A percentile compares a stretch with the other conserved stretches of the same genome.
phyloP scores from a whole-genome alignment of 2,113 vertebrate species.

The Microcebus lehilahytsara region DNA sequence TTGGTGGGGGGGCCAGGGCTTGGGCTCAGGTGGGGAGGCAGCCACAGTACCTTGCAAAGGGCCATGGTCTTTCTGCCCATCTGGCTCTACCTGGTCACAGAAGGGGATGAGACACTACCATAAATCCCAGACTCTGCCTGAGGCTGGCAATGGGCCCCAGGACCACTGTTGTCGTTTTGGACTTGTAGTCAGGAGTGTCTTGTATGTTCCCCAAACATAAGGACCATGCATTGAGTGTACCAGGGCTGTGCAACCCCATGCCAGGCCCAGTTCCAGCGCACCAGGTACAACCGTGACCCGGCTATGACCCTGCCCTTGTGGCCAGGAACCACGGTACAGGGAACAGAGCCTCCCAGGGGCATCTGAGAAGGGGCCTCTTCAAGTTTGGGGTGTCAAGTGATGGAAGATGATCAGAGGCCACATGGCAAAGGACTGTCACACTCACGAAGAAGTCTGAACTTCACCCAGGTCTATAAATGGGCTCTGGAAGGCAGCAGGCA shows the following conservation, averaged over 20 bases:
- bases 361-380: background rate
- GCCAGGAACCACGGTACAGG: rapidly evolving
- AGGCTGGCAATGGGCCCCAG: background rate
- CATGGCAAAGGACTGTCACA: too few species aligned
- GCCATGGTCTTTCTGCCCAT: background rate
- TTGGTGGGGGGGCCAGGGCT: background rate
- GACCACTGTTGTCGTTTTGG: background rate
- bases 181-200: background rate
- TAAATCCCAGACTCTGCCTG: background rate
- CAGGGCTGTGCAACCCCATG: rapidly evolving
- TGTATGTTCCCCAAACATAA: background rate
- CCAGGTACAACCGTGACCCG: rapidly evolving
- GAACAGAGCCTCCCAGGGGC: background rate
- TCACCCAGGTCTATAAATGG: background rate
- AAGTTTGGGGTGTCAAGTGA: rapidly evolving
- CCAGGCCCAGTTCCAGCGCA: too few species aligned
- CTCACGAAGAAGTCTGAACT: background rate
- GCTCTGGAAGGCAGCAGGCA: background rate
- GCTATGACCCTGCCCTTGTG: rapidly evolving
- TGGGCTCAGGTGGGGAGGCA: background rate
- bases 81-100: background rate
- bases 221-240: too few species aligned
- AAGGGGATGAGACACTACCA: background rate
- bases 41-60: background rate
- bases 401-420: background rate